Evolutionary conservation across 2,888 invertebrate species (phyloP).

Genomic region (Melieria crassipennis): DNA sequence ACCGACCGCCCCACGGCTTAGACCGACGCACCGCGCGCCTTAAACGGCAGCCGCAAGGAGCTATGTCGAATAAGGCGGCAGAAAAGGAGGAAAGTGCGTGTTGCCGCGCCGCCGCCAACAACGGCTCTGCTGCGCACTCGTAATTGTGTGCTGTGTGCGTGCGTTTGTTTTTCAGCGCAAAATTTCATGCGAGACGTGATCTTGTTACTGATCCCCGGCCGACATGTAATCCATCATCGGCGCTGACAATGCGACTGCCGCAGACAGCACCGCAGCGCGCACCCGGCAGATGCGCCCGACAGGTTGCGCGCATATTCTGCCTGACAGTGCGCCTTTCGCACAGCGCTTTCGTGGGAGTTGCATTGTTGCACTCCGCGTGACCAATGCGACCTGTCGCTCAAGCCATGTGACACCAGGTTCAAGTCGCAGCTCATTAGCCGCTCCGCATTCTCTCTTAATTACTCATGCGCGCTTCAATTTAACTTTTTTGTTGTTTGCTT

Average conservation of each 20-base stretch:
- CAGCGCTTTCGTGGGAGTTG: too few species aligned
- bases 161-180: not conserved
- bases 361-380: too few species aligned
- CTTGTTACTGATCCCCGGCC: constrained; percentile 43
- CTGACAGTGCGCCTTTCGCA: too few species aligned
- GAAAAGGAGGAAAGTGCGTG: not conserved
- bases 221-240: constrained; percentile 43
- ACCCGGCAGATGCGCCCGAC: not conserved
- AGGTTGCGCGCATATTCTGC: too few species aligned
- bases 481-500: not conserved
- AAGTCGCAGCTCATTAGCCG: not conserved
- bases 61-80: not conserved
- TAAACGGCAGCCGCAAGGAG: too few species aligned
- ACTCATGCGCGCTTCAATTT: constrained; percentile 8
- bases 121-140: not conserved
- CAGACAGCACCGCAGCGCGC: not conserved
- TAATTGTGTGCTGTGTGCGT: too few species aligned
- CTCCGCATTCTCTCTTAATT: constrained; percentile 27
- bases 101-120: not conserved
- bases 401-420: too few species aligned
- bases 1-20: too few species aligned
- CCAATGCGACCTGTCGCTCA: too few species aligned
- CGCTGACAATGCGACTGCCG: constrained; percentile 36
- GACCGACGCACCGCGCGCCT: too few species aligned
- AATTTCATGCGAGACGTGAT: constrained; percentile 38